phyloP scores from a whole-genome alignment of 2,797 vertebrate genomes.

The Helarctos malayanus region DNA sequence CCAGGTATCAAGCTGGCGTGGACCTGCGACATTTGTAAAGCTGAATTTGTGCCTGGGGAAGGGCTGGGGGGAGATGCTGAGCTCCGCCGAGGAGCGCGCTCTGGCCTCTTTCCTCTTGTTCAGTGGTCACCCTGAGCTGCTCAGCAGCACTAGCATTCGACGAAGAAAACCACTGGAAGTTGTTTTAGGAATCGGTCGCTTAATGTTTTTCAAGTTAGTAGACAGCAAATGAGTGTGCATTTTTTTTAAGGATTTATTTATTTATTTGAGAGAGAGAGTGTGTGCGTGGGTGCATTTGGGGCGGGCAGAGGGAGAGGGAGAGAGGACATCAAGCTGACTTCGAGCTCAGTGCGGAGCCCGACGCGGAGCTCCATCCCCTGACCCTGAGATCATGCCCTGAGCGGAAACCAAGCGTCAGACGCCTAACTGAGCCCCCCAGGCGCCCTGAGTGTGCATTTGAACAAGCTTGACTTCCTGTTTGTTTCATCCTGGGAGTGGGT shows the following conservation, averaged over 20 bases:
- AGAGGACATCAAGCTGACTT: no score
- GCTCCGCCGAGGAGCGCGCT: no score
- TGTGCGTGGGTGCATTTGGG: no score
- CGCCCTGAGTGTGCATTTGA: fast-evolving
- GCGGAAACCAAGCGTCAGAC: no score
- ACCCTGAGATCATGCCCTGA: no score
- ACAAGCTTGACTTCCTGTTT: no score
- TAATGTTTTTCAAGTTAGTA: not conserved
- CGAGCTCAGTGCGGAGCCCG: no score
- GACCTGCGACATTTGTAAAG: not conserved
- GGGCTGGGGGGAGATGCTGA: not conserved
- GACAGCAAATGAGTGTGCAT: fast-evolving
- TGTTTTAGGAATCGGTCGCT: fast-evolving
- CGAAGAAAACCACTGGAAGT: fast-evolving
- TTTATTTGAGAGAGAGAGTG: no score
- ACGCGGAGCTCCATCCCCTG: no score
- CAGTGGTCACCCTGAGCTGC: not conserved
- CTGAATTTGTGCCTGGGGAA: fast-evolving
- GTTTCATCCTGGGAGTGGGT: not conserved
- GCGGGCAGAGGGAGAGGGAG: no score
- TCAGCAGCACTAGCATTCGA: not conserved
- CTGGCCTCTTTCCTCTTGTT: not conserved
- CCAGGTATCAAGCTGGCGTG: fast-evolving
- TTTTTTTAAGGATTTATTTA: no score
- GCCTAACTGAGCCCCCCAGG: no score